Conservation (phyloP, 2,888 invertebrate genomes). For the Galerucella calmariensis region DNA sequence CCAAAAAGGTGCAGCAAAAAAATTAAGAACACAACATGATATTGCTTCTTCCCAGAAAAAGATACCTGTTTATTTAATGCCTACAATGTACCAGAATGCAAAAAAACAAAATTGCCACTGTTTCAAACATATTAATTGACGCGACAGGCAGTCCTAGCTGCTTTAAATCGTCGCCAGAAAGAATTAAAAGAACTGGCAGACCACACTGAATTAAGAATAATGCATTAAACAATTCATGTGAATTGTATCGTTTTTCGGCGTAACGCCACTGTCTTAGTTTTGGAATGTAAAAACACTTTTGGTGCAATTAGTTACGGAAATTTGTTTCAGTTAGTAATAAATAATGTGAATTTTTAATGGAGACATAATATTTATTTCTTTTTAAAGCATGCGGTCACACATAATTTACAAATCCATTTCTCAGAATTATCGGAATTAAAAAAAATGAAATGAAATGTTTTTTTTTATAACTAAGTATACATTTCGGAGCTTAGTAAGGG, state of each 20-base stretch:
- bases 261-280: neutral
- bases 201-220: neutral
- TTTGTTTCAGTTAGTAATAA: conserved; percentile 10
- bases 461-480: neutral
- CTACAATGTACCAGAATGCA: too few relatives aligned
- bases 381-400: conserved; percentile 1
- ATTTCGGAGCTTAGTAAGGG: neutral
- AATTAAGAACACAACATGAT: too few relatives aligned
- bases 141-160: too few relatives aligned
- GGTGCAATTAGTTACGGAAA: neutral
- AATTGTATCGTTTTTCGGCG: neutral
- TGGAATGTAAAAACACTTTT: neutral
- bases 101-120: too few relatives aligned
- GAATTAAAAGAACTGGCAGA: too few relatives aligned
- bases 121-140: too few relatives aligned
- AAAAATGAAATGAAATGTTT: neutral
- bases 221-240: neutral
- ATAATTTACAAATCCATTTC: neutral
- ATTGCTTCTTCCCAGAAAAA: too few relatives aligned
- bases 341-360: neutral
- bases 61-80: too few relatives aligned
- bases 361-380: conserved; percentile 6
- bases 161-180: too few relatives aligned
- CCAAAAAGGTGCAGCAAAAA: too few relatives aligned
- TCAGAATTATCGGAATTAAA: too few relatives aligned